A percentile compares a stretch with the other conserved stretches of the same genome.
Conservation (phyloP, 1,140 invertebrate genomes). For the Zaprionus africanus region DNA sequence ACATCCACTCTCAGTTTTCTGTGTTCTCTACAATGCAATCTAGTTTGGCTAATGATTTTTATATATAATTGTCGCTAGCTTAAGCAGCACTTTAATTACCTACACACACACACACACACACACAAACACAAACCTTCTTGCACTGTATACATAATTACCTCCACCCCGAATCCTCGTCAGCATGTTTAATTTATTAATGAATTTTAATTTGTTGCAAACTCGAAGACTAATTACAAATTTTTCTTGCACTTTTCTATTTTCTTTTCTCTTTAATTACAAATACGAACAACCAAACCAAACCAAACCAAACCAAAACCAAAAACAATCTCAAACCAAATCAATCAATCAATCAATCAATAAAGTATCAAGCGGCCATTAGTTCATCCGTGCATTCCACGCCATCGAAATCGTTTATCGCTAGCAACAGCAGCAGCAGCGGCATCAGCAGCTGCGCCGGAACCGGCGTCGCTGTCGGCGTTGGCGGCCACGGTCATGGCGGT, state of each 20-base stretch:
- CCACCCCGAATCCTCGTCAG: conserved; percentile 20
- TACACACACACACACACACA: conserved; percentile 18
- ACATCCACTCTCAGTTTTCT: conserved; percentile 37
- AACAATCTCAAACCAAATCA: conserved; percentile 25
- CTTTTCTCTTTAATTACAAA: conserved; percentile 67
- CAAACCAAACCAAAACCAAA: conserved; percentile 7
- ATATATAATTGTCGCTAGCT: conserved; percentile 46
- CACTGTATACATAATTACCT: conserved; percentile 13
- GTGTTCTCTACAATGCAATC: conserved; percentile 20
- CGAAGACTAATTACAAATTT: conserved; percentile 75
- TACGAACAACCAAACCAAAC: conserved; percentile 33
- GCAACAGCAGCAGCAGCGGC: conserved; percentile 58
- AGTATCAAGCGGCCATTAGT: conserved; percentile 85
- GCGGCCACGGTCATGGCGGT: conserved; percentile 68
- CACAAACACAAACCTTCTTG: conserved; percentile 11
- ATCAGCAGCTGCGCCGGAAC: conserved; percentile 36
- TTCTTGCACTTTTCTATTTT: conserved; percentile 83
- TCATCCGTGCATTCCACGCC: conserved; percentile 87
- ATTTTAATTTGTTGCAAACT: conserved; percentile 72
- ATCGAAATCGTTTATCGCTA: conserved; percentile 86
- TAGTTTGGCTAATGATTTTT: conserved; percentile 49
- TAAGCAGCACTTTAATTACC: conserved; percentile 50
- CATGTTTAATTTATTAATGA: conserved; percentile 65
- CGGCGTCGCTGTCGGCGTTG: conserved; percentile 46
- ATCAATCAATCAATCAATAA: conserved; percentile 46